Evolutionary conservation across 64 coral and sea anemone genomes (phyloP).

Genomic region (Acropora yongei): DNA sequence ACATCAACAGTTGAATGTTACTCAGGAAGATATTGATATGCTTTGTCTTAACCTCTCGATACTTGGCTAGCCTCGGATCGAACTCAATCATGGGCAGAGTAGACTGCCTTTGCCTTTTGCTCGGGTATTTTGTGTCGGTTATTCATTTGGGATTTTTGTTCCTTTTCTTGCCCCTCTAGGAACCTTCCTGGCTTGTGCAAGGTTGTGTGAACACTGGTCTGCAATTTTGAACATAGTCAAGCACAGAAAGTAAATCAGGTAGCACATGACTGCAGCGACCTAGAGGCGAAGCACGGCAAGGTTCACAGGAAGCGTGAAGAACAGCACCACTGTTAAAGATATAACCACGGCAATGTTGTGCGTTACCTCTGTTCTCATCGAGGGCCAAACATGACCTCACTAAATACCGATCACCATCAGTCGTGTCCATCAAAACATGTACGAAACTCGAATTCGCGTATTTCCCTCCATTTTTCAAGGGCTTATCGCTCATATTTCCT

Average conservation of each 20-base stretch:
- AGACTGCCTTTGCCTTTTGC: conserved; percentile 7
- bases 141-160: conserved; percentile 30
- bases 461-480: too few species aligned
- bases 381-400: too few species aligned
- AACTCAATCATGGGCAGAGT: conserved; percentile 33
- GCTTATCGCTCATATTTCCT: too few species aligned
- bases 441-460: too few species aligned
- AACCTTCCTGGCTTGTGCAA: conserved; percentile 50
- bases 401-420: too few species aligned
- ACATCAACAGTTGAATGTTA: not conserved
- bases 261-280: conserved; percentile 42
- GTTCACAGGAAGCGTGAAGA: too few species aligned
- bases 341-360: too few species aligned
- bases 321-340: too few species aligned
- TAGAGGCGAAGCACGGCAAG: not conserved
- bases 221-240: not conserved
- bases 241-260: not conserved
- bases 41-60: conserved; percentile 10
- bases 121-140: conserved; percentile 38
- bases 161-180: conserved; percentile 48
- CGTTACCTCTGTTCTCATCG: too few species aligned
- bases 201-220: not conserved
- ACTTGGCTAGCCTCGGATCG: conserved; percentile 37
- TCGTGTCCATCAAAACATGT: too few species aligned
- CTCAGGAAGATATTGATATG: not conserved